Evolutionary conservation across 2,113 vertebrate genomes (phyloP).

Genomic region (Verasper variegatus): DNA sequence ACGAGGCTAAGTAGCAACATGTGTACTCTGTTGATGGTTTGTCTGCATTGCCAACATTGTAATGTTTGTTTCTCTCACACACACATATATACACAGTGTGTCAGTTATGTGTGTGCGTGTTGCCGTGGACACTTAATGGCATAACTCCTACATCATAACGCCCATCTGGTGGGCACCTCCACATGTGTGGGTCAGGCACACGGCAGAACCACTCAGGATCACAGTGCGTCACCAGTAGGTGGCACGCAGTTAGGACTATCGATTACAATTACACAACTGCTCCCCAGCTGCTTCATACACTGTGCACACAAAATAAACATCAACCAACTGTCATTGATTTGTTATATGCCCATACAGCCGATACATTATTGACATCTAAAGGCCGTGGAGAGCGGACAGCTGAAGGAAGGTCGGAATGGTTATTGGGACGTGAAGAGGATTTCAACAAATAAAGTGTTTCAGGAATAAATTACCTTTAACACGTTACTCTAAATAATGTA

Average conservation of each 20-base stretch:
- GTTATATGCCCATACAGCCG: slow-evolving; percentile 21
- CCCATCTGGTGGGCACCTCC: slow-evolving; percentile 61
- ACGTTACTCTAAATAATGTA: not conserved
- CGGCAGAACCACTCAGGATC: slow-evolving; percentile 35
- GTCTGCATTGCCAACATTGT: slow-evolving; percentile 21
- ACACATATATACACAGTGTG: not conserved
- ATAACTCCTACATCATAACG: slow-evolving; percentile 61
- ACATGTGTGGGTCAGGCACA: slow-evolving; percentile 21
- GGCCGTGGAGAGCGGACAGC: not conserved
- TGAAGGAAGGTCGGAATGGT: not conserved
- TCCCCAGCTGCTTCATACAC: slow-evolving; percentile 37
- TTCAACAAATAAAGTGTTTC: too few relatives aligned
- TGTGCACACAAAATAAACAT: slow-evolving; percentile 46
- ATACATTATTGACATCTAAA: slow-evolving; percentile 11
- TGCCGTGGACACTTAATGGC: slow-evolving; percentile 38
- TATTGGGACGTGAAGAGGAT: too few relatives aligned
- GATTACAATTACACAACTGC: slow-evolving; percentile 75
- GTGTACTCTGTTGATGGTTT: slow-evolving; percentile 9
- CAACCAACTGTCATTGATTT: slow-evolving; percentile 47
- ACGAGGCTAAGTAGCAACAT: not conserved
- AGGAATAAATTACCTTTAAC: too few relatives aligned
- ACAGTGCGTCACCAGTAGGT: slow-evolving; percentile 53
- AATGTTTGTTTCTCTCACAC: slow-evolving; percentile 10
- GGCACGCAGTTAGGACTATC: slow-evolving; percentile 66
- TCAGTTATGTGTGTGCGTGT: slow-evolving; percentile 10